Evolutionary conservation across 2,888 invertebrate genomes (phyloP).

Genomic region (Tetropium fuscum): DNA sequence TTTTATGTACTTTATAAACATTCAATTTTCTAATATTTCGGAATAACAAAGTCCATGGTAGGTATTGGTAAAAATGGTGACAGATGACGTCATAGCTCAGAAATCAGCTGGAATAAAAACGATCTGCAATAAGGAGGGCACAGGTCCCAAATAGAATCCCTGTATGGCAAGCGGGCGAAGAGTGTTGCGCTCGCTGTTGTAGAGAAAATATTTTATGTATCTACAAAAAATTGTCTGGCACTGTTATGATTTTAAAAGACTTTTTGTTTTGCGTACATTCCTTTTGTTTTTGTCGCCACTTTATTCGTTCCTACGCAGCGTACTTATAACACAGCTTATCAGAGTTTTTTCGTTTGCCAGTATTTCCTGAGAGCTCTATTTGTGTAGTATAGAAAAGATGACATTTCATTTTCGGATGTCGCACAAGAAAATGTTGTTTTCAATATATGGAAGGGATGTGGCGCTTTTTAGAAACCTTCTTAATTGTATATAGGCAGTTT

Average conservation of each 20-base stretch:
- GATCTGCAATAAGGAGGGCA: too few relatives aligned
- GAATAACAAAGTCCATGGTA: too few relatives aligned
- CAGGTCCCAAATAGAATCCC: too few relatives aligned
- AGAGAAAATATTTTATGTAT: neutral
- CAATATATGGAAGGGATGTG: slow-evolving; percentile 45
- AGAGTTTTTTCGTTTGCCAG: slow-evolving; percentile 55
- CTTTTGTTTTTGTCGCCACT: slow-evolving; percentile 25
- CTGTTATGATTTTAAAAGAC: neutral
- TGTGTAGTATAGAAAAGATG: slow-evolving; percentile 46
- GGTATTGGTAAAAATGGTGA: too few relatives aligned
- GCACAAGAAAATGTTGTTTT: slow-evolving; percentile 51
- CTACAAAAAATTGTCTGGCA: neutral
- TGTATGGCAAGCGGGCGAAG: too few relatives aligned
- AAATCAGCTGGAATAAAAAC: too few relatives aligned
- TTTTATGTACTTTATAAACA: too few relatives aligned
- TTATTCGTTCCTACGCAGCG: slow-evolving; percentile 54
- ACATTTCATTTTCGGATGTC: slow-evolving; percentile 52
- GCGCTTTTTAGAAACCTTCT: slow-evolving; percentile 50
- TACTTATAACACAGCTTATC: slow-evolving; percentile 53
- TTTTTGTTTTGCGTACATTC: slow-evolving; percentile 30
- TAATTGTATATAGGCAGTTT: slow-evolving; percentile 45
- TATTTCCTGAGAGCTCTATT: slow-evolving; percentile 56
- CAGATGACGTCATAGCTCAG: too few relatives aligned
- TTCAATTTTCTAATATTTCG: too few relatives aligned
- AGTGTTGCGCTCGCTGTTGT: too few relatives aligned